phyloP scores from a whole-genome alignment of 2,797 vertebrate genomes.

The Leptodactylus fallax region DNA sequence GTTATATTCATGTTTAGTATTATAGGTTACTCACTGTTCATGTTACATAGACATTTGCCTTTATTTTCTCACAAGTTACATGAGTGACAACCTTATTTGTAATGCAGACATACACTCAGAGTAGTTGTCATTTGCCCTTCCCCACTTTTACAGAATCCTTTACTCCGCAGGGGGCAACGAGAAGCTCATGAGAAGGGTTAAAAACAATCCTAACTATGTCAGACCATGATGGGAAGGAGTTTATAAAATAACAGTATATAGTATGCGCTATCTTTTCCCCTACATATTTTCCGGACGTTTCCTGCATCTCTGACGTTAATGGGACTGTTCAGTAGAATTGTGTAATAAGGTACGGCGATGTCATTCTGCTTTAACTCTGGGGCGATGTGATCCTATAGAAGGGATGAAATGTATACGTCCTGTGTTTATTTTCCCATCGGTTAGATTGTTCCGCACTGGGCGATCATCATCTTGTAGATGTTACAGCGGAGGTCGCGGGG shows the following conservation, averaged over 20 bases:
- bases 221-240: too few relatives aligned
- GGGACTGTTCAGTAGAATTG: not conserved
- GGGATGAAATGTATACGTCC: slow-evolving; percentile 26
- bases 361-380: not conserved
- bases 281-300: too few relatives aligned
- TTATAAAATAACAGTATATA: too few relatives aligned
- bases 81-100: not conserved
- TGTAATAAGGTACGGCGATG: not conserved
- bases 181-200: not conserved
- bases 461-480: not conserved
- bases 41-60: not conserved
- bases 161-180: not conserved
- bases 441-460: not conserved
- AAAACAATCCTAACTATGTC: too few relatives aligned
- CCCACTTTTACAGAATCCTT: too few relatives aligned
- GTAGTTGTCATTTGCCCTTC: not conserved
- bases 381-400: not conserved
- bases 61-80: not conserved
- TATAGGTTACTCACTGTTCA: not conserved
- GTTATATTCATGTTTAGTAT: not conserved
- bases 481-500: not conserved
- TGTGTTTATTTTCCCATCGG: slow-evolving; percentile 31
- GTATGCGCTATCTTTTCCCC: too few relatives aligned
- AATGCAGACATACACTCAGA: too few relatives aligned
- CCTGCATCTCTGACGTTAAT: too few relatives aligned